Evolutionary conservation across 2,797 vertebrate genomes (phyloP), one percentile per base, ranked within the genome.

Genomic region (Clarias pachynema): DNA sequence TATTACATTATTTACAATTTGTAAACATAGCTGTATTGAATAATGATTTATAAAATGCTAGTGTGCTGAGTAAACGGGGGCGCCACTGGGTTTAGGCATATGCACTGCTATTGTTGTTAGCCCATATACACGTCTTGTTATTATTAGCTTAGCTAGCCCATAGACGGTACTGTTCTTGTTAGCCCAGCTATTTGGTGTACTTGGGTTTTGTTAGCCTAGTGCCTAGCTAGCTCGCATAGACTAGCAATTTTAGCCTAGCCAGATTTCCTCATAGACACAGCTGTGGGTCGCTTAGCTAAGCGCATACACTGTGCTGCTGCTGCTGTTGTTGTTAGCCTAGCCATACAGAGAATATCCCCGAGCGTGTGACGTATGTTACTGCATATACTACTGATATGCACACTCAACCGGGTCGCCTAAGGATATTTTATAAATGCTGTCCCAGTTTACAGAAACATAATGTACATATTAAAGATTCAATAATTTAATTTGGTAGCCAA

Each of bases 291-390:
- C 9, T 29, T 29, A 20, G 49, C 73, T 75, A 75, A 53, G 49
- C 73, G 18, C 22, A 5, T 5, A 5, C 20, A 26, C 10, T 44
- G 20, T 20, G 59, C 49, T 72, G 16, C 14, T 60, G 68, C 9
- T 65, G 53, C 4, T 66, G 73, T 78, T 78, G 73, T 77, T 86
- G 80, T 78, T 86, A 82, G 72, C 72, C 34, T 60, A 26, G 24
- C 73, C 59, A 16, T 24, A 20, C 56, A 4, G 60, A 80, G 78
- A 80, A 29, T 80, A 26, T 14, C 75, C 75, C 60, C n/a, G n/a
- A 65, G 78, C n/a, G 57, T 49, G n/a, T 80, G 78, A 80, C 78
- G 78, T 80, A 49, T 0, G 49, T 53, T 53, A 34, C 59, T 26
- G 34, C 78, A 60, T 26, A 29, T 44, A 72, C 49, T 49, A 82